Evolutionary conservation across 2,888 invertebrate species (phyloP), one percentile per base, ranked within the genome.

Genomic region (Mactromeris polynyma): DNA sequence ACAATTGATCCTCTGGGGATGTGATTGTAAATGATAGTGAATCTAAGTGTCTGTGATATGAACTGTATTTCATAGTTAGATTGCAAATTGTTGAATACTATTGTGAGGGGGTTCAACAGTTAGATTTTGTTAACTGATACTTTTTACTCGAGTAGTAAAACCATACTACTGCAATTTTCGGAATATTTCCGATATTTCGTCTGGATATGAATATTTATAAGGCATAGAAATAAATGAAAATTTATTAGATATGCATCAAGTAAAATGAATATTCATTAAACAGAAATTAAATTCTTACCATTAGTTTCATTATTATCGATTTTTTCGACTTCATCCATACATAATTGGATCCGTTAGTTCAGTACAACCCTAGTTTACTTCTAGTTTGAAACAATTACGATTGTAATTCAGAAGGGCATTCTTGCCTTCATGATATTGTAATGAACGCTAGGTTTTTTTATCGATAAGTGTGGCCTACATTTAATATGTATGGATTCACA

Each of bases 291-390:
- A 64, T 26, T 64, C n/a, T 64, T 64, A 4, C n/a, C 58, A 64
- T 64, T 64, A 11, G 26, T 36, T 73, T 36, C 73, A 73, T 73
- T 73, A n/a, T 73, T 36, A 73, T 73, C 40, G 69, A 64, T 69
- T 69, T 7, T 81, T 54, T 81, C 81, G 86, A 86, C 86, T 81
- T 86, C 85, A 86, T 86, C 86, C 86, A 86, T 21, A 51, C 26
- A 31, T 46, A 42, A 64, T 26, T 86, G 86, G 86, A 86, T 73
- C 42, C 81, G 86, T 73, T 51, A 81, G 73, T 46, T 33, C 9
- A 69, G 17, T 73, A 46, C 21, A 36, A 17, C 14, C 3, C n/a
- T 36, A 79, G 26, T 19, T 40, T 2, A 19, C 17, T 73, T 58
- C 3, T 36, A 73, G 33, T 73, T 19, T 11, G 19, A 58, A 36